Percentiles rank a stretch among this genome's conserved stretches.
Conservation (phyloP, 2,113 vertebrate genomes). For the Hemichromis elongatus region DNA sequence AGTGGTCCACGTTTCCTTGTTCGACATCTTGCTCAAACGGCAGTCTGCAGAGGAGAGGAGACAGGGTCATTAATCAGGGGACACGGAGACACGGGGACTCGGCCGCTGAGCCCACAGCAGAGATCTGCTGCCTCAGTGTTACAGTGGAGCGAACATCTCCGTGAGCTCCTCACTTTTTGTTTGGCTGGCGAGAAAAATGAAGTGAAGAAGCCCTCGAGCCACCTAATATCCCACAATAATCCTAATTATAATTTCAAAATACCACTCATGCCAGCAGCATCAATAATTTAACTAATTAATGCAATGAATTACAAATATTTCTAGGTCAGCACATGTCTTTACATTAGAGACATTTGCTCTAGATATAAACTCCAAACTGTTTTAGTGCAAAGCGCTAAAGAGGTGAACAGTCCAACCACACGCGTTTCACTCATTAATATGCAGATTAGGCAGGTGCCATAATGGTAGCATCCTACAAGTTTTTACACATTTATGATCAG, state of each 20-base stretch:
- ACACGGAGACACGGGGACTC: not conserved
- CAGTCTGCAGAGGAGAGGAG: slow-evolving; percentile 70
- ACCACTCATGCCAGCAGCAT: slow-evolving; percentile 9
- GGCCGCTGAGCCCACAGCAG: slow-evolving; percentile 10
- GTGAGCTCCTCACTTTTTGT: slow-evolving; percentile 3
- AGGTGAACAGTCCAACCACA: not conserved
- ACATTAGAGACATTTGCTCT: not conserved
- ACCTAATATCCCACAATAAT: slow-evolving; percentile 20
- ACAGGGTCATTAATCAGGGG: slow-evolving; percentile 54
- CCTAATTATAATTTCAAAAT: slow-evolving; percentile 22
- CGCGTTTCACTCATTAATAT: not conserved
- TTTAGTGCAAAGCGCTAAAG: not conserved
- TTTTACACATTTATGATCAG: not conserved
- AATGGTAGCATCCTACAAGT: not conserved
- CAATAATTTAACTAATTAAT: slow-evolving; percentile 38
- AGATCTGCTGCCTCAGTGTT: slow-evolving; percentile 36
- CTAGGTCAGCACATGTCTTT: slow-evolving; percentile 17
- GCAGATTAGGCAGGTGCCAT: not conserved
- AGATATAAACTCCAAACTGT: not conserved
- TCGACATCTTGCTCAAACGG: slow-evolving; percentile 89
- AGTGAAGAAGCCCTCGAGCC: not conserved
- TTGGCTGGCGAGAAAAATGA: not conserved
- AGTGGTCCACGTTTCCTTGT: slow-evolving; percentile 83
- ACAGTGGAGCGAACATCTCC: not conserved
- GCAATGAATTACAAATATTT: slow-evolving; percentile 12